A percentile compares a stretch with the other conserved stretches of the same genome.
Evolutionary conservation across 2,888 invertebrate genomes (phyloP).

Genomic region (Acanthopleura granulata): DNA sequence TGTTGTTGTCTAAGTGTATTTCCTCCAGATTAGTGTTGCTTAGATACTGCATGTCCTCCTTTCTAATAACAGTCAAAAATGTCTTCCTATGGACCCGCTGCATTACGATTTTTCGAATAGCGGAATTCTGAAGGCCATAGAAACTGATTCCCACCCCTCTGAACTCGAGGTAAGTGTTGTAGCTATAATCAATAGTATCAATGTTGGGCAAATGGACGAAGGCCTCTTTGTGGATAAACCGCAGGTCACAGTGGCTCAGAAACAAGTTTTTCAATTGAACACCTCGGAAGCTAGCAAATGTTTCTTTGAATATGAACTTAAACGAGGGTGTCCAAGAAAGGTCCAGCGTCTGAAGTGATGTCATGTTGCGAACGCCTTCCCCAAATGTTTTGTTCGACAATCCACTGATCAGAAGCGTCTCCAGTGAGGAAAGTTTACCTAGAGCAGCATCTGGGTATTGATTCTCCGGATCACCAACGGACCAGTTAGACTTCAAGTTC

Average conservation of each 20-base stretch:
- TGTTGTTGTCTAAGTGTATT: neutral
- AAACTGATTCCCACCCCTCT: neutral
- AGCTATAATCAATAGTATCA: neutral
- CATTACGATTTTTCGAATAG: neutral
- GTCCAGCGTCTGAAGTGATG: neutral
- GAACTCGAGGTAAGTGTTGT: neutral
- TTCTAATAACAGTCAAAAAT: neutral
- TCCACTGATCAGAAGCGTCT: neutral
- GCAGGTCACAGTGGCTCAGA: neutral
- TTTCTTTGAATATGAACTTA: neutral
- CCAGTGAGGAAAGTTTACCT: neutral
- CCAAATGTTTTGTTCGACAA: constrained; percentile 9
- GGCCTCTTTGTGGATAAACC: neutral
- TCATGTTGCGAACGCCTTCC: neutral
- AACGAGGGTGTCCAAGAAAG: neutral
- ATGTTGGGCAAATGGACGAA: neutral
- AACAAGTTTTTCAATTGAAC: neutral
- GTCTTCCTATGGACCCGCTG: neutral
- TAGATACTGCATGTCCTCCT: neutral
- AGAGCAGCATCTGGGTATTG: constrained; percentile 2
- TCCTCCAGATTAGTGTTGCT: neutral
- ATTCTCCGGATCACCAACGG: neutral
- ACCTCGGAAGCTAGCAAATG: neutral
- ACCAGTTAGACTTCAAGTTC: neutral
- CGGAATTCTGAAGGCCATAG: neutral